Evolutionary conservation across 2,113 vertebrate species (phyloP).

Genomic region (Plotosus lineatus): DNA sequence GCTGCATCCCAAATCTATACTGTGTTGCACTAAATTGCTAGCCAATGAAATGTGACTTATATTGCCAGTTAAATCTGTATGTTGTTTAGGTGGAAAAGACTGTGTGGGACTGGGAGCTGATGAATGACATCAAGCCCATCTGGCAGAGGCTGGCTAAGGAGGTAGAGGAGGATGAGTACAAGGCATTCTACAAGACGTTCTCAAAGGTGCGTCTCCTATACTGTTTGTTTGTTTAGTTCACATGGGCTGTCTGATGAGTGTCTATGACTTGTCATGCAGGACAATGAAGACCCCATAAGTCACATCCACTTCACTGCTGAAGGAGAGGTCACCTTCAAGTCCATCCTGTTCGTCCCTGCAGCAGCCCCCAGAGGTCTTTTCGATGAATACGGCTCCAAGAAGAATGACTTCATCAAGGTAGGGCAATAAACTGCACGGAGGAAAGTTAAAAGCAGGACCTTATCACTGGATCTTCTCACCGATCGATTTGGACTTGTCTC

Average conservation of each 20-base stretch:
- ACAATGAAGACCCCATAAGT: constrained; percentile 86
- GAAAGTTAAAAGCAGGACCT: neutral
- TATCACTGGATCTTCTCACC: neutral
- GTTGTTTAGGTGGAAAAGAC: constrained; percentile 91
- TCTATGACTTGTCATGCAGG: constrained; percentile 69
- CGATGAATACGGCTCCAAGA: constrained; percentile 97
- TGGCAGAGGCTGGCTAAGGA: constrained; percentile 96
- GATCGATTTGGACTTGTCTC: neutral
- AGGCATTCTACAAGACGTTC: constrained; percentile 93
- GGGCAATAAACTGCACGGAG: neutral
- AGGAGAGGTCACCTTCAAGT: constrained; percentile 98
- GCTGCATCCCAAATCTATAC: neutral
- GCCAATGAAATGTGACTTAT: too few species aligned
- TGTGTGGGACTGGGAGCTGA: constrained; percentile 98
- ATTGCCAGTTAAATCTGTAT: neutral
- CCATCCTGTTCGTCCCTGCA: constrained; percentile 93
- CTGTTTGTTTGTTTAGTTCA: neutral
- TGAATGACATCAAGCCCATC: constrained; percentile 99
- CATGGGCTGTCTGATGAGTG: neutral
- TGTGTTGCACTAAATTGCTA: neutral
- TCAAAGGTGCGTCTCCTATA: constrained; percentile 45
- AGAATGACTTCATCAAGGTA: constrained; percentile 98
- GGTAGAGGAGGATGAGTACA: constrained; percentile 97
- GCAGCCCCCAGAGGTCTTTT: constrained; percentile 93
- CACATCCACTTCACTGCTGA: constrained; percentile 98